Percentiles rank a stretch among this genome's conserved stretches.
Evolutionary conservation across 2,888 invertebrate species (phyloP).

Genomic region (Tachina lurida): DNA sequence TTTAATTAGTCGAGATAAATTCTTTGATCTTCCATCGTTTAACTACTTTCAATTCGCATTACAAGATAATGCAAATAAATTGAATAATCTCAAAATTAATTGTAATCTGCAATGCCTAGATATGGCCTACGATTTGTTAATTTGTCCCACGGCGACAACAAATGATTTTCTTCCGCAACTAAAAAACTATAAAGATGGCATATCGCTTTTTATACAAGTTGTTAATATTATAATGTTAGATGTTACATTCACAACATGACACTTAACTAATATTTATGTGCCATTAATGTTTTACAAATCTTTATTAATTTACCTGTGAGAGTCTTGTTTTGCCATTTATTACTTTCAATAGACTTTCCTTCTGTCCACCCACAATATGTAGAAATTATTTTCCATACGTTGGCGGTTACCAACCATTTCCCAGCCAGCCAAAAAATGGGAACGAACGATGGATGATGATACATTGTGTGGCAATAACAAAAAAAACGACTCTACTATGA

Average conservation of each 20-base stretch:
- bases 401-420: not conserved
- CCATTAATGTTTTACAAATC: conserved; percentile 36
- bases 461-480: conserved; percentile 4
- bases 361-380: conserved; percentile 41
- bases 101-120: not conserved
- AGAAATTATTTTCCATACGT: conserved; percentile 24
- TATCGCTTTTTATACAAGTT: conserved; percentile 15
- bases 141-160: not conserved
- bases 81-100: not conserved
- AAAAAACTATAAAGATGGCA: not conserved
- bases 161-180: conserved; percentile 14
- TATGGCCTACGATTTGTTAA: not conserved
- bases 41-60: too few species aligned
- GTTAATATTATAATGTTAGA: conserved; percentile 35
- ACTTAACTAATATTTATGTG: conserved; percentile 48
- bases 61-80: not conserved
- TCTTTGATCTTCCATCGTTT: too few species aligned
- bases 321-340: conserved; percentile 16
- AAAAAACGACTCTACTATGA: conserved; percentile 6
- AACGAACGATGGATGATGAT: not conserved
- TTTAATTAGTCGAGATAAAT: too few species aligned
- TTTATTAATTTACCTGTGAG: conserved; percentile 45
- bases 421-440: not conserved
- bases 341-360: conserved; percentile 4
- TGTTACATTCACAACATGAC: conserved; percentile 41